A percentile compares a stretch with the other conserved stretches of the same genome.
Evolutionary conservation across 2,113 vertebrate genomes (phyloP).

Genomic region (Isurus oxyrinchus): DNA sequence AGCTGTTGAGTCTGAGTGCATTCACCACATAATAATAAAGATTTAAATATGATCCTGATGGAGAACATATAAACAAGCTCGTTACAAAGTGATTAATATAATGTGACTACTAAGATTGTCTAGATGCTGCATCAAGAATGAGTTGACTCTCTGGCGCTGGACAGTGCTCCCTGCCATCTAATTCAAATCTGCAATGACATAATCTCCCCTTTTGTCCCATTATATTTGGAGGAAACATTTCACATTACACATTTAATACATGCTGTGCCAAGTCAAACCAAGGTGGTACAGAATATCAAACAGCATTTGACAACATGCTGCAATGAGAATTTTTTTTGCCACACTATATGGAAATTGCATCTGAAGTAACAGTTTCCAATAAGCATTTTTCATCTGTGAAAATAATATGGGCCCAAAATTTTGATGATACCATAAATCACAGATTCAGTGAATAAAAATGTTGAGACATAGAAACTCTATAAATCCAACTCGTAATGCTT

Average conservation of each 20-base stretch:
- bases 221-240: constrained; percentile 14
- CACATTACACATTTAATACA: constrained; percentile 18
- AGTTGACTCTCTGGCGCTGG: background rate
- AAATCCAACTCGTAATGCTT: background rate
- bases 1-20: background rate
- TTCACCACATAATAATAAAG: background rate
- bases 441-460: background rate
- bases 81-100: constrained; percentile 5
- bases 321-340: background rate
- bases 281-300: constrained; percentile 11
- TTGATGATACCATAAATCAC: background rate
- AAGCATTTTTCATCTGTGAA: background rate
- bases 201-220: background rate
- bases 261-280: constrained; percentile 20
- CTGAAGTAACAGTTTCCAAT: background rate
- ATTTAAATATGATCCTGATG: constrained; percentile 23
- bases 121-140: background rate
- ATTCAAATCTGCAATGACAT: constrained; percentile 25
- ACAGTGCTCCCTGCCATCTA: background rate
- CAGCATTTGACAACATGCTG: background rate
- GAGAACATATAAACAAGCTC: constrained; percentile 12
- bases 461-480: background rate
- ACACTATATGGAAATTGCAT: background rate
- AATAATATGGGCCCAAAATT: background rate
- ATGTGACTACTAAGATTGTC: background rate